Evolutionary conservation across 2,113 vertebrate genomes (phyloP), one percentile per base, ranked within the genome.

Genomic region (Globicephala melas): DNA sequence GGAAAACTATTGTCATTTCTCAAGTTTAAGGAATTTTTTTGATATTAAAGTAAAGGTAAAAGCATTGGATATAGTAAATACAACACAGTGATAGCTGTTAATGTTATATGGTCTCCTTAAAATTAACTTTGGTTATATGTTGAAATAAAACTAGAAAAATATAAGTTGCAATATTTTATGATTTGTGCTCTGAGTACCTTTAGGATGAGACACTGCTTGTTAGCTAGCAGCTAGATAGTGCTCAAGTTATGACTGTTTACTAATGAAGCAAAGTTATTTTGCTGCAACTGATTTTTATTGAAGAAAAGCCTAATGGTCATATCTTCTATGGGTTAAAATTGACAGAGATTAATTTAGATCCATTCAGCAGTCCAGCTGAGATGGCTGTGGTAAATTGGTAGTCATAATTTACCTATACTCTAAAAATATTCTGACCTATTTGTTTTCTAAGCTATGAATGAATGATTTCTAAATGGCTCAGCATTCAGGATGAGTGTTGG

Each of bases 311-410:
- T 41, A 70, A 83, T 65, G 55, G 38, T 44, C 50, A 67, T 79
- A 84, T 81, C 60, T 90, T 4, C n/a, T 94, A 0, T 53, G 80
- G 4, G 71, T 85, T 95, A 89, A 98, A 96, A 83, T 26, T 70
- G 93, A 68, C 41, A 41, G 50, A 97, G 73, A 96, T 83, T 94
- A 97, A 97, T 97, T 97, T 84, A 63, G 79, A 77, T 98, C 84
- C 88, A 76, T 89, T 96, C 94, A 92, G 84, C 41, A 70, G 55
- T 70, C 95, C 50, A 92, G 28, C 50, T 28, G 33, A 94, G 38
- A 79, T 18, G 25, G 94, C 15, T 65, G 5, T 36, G 63, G 67
- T 70, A 82, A 91, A 74, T 55, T 93, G 65, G 73, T 68, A 58
- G 41, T 94, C 87, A 71, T 89, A 71, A 88, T 96, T 96, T 94